These are phyloP conservation scores for Xerus inauris DNA, from an alignment of 2,113 vertebrate species.

Conservation along the genomic window DNA sequence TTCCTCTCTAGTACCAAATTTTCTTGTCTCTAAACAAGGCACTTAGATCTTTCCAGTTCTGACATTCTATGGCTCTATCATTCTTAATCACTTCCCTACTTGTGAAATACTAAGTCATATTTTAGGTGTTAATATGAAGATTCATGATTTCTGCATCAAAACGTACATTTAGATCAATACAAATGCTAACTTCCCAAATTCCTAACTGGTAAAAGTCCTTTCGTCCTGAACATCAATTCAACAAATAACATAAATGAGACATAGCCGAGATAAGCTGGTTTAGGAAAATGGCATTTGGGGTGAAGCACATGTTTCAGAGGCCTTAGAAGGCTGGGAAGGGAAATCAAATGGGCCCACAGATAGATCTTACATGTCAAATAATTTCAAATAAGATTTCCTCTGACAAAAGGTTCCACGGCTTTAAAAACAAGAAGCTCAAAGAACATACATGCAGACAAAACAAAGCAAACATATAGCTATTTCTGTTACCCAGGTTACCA, in stretches of 20 bases:
- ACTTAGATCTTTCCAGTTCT: conserved; percentile 3
- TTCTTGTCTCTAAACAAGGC: conserved; percentile 5
- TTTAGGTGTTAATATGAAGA: conserved; percentile 11
- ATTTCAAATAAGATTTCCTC: conserved; percentile 41
- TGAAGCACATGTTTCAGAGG: not conserved
- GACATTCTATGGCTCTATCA: not conserved
- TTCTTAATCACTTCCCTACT: not conserved
- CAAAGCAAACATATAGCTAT: conserved; percentile 8
- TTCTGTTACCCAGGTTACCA: not conserved
- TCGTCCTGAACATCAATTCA: not conserved
- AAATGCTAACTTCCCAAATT: conserved; percentile 46
- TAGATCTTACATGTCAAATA: not conserved
- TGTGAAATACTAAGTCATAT: conserved; percentile 28
- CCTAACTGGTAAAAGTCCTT: not conserved
- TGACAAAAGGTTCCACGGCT: conserved; percentile 17
- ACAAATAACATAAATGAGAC: not conserved
- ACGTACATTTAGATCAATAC: conserved; percentile 13
- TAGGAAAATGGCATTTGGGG: not conserved
- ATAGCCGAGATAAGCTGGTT: not conserved
- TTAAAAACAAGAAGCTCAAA: conserved; percentile 43
- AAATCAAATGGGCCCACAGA: not conserved
- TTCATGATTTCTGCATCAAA: conserved; percentile 30
- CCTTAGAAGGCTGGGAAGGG: not conserved
- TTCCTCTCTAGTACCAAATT: not conserved
- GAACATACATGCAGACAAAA: conserved; percentile 13